phyloP scores from a whole-genome alignment of 2,888 invertebrate genomes.

The Drosophila peninsularis region DNA sequence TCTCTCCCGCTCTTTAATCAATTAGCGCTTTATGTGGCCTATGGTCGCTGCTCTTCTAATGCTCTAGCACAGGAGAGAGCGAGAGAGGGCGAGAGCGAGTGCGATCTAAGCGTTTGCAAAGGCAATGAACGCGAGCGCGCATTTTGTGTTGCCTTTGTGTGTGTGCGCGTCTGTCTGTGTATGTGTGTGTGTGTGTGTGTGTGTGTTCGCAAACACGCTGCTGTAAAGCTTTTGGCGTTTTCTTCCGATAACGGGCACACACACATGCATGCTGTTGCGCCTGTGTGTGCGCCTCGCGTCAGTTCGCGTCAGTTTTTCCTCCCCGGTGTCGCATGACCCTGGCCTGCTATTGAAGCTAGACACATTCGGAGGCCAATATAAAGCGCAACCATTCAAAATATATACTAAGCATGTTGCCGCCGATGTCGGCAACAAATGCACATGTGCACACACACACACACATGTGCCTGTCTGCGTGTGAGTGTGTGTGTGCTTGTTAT shows the following conservation, averaged over 20 bases:
- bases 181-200: constrained; percentile 19
- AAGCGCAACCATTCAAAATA: constrained; percentile 79
- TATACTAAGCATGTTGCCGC: constrained; percentile 67
- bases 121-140: constrained; percentile 73
- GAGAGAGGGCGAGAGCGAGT: constrained; percentile 3
- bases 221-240: constrained; percentile 76
- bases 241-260: constrained; percentile 78
- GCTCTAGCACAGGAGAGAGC: constrained; percentile 26
- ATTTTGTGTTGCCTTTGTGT: constrained; percentile 23
- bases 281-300: constrained; percentile 42
- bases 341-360: constrained; percentile 84
- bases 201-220: constrained; percentile 30
- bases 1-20: neutral
- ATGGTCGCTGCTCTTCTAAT: constrained; percentile 46
- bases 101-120: constrained; percentile 64
- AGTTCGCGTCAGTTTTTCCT: constrained; percentile 79
- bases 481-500: constrained; percentile 8
- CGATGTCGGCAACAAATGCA: constrained; percentile 55
- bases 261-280: constrained; percentile 25
- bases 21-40: constrained; percentile 29
- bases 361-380: constrained; percentile 81
- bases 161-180: neutral
- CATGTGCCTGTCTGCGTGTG: neutral
- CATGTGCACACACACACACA: constrained; percentile 32
- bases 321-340: constrained; percentile 83